Evolutionary conservation across 1,140 invertebrate genomes (phyloP).

Genomic region (Choristoneura fumiferana): DNA sequence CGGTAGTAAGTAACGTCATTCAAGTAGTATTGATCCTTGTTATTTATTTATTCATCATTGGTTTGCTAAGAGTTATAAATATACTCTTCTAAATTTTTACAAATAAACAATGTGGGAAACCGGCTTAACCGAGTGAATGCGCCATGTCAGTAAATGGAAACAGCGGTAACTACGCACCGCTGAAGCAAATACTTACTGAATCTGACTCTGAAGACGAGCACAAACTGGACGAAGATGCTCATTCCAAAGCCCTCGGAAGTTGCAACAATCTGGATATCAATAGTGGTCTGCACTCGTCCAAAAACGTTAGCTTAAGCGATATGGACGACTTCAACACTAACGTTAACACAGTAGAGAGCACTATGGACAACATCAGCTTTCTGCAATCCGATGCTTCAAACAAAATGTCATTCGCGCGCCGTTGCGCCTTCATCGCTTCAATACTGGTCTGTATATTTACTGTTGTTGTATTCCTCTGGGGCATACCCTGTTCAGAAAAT

Average conservation of each 20-base stretch:
- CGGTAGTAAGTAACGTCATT: no score
- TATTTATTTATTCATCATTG: constrained; percentile 1
- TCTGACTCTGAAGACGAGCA: constrained; percentile 86
- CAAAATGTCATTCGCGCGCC: constrained; percentile 82
- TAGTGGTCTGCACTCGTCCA: constrained; percentile 63
- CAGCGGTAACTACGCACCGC: constrained; percentile 83
- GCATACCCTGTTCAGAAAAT: constrained; percentile 84
- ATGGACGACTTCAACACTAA: constrained; percentile 72
- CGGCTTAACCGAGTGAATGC: constrained; percentile 20
- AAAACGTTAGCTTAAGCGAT: constrained; percentile 68
- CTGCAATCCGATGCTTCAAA: constrained; percentile 72
- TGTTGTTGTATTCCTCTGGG: constrained; percentile 86
- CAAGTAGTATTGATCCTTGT: not conserved
- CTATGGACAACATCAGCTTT: constrained; percentile 78
- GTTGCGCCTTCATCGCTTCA: constrained; percentile 83
- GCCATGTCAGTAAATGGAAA: constrained; percentile 70
- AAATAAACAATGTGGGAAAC: constrained; percentile 16
- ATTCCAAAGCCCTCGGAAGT: constrained; percentile 54
- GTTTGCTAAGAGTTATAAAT: no score
- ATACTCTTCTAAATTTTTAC: no score
- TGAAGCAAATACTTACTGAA: constrained; percentile 86
- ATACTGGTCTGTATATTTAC: constrained; percentile 85
- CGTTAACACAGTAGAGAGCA: constrained; percentile 77
- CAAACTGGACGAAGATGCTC: constrained; percentile 56
- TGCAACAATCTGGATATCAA: constrained; percentile 81